Base-by-base conservation (phyloP, 2,113 vertebrate genomes). In the Pycnonotus jocosus region DNA sequence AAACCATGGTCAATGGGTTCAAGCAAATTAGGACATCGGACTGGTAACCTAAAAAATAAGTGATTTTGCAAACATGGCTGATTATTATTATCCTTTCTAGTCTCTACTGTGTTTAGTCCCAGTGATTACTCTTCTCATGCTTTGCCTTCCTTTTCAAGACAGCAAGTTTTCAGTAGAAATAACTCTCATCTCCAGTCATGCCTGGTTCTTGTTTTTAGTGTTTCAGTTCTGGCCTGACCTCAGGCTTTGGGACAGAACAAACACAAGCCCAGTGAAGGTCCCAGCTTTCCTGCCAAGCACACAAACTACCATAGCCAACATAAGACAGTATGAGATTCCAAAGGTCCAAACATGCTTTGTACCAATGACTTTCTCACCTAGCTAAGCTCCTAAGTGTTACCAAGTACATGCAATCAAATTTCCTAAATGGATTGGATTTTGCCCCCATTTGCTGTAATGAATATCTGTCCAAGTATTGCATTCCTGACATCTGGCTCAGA, bases 361-460 rank as follows among this genome's bases (percentile, higher is more conserved):
- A 58, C 13, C 38, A 27, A 28, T 15, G 15, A 64, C 2, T 54
- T 57, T 19, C 58, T 35, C 53, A 60, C 33, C 48, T 12, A 62
- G 50, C 50, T 74, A 74, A 66, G 33, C 11, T 48, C 53, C 10
- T 51, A 66, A 42, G 18, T 1, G 1, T 31, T 20, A 70, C 44
- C 0, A 0, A 89, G 20, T 35, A 60, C 15, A 12, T 0, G 3
- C 1, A 6, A 61, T 61, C 7, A 37, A 22, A n/a, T n/a, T 76
- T 57, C 79, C 64, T 30, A 48, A 76, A 65, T 4, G 14, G 16
- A 28, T 0, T 88, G 20, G 50, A 57, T 73, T 73, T 82, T 50
- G 27, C 30, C 53, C 31, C 42, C 16, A 8, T 50, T 57, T 85
- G 40, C 21, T 71, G 37, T 21, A 58, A 51, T 10, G 15, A 74